Evolutionary conservation across 2,888 invertebrate species (phyloP).

Genomic region (Chrysolina americana): DNA sequence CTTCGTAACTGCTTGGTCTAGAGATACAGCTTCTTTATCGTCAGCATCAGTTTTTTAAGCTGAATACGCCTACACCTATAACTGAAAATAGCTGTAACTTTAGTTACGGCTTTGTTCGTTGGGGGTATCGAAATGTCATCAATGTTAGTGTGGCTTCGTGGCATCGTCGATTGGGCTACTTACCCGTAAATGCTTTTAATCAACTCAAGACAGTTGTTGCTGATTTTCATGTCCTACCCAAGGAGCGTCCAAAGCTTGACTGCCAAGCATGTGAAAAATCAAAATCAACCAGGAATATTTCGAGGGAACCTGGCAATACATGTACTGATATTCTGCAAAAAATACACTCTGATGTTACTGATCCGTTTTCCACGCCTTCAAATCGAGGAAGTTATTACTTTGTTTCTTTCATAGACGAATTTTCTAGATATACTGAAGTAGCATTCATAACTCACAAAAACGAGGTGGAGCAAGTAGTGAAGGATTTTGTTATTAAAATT

Average conservation of each 20-base stretch:
- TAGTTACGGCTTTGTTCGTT: too few species aligned
- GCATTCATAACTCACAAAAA: too few species aligned
- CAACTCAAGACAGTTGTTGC: not conserved
- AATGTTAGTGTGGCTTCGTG: not conserved
- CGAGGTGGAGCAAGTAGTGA: too few species aligned
- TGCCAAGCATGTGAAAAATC: slow-evolving; percentile 15
- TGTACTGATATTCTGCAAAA: slow-evolving; percentile 8
- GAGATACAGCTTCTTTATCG: too few species aligned
- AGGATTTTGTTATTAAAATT: too few species aligned
- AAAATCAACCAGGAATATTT: not conserved
- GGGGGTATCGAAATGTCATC: too few species aligned
- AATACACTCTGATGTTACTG: slow-evolving; percentile 2
- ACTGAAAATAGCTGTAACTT: too few species aligned
- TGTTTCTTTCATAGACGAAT: too few species aligned
- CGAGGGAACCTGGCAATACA: not conserved
- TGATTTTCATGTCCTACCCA: not conserved
- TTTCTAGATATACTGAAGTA: too few species aligned
- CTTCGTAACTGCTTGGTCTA: too few species aligned
- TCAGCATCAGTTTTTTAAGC: too few species aligned
- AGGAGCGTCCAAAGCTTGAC: not conserved
- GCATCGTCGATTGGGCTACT: not conserved
- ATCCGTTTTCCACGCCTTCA: not conserved
- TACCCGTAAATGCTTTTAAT: not conserved
- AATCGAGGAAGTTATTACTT: not conserved
- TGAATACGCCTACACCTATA: too few species aligned